Conservation (phyloP, 30 jellyfish, hydroid and myxozoan genomes). For the Sanderia malayensis region DNA sequence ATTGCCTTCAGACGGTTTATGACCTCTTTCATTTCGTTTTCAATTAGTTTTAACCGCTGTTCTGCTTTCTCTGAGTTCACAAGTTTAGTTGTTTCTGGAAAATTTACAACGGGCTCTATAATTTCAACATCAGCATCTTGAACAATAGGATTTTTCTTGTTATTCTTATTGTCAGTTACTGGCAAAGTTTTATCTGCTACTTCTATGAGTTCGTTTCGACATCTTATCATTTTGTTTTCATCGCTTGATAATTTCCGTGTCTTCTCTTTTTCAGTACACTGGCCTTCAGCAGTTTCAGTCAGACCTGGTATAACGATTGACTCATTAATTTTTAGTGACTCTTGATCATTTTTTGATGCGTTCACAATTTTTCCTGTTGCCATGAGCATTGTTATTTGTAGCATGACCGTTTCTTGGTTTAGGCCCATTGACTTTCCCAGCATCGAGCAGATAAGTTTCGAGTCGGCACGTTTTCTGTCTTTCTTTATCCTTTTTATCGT, state of each 20-base stretch:
- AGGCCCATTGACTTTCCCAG: conserved; percentile 6
- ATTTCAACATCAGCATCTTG: conserved; percentile 2
- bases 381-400: neutral
- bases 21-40: neutral
- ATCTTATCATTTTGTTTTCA: neutral
- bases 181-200: neutral
- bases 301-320: conserved; percentile 1
- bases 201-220: neutral
- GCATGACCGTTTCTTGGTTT: conserved; percentile 1
- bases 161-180: conserved; percentile 1
- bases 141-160: neutral
- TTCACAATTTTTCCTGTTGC: conserved; percentile 2
- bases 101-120: neutral
- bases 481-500: neutral
- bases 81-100: neutral
- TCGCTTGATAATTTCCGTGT: neutral
- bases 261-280: conserved; percentile 1
- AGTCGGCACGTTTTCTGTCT: neutral
- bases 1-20: neutral
- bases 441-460: conserved; percentile 4
- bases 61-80: neutral
- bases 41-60: neutral
- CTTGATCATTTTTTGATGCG: conserved; percentile 2
- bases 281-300: conserved; percentile 5
- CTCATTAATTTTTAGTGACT: neutral